Percentiles rank a stretch among this genome's conserved stretches.
These are phyloP conservation scores for Deilephila porcellus DNA, from an alignment of 2,888 invertebrate genomes.

Conservation along the genomic window DNA sequence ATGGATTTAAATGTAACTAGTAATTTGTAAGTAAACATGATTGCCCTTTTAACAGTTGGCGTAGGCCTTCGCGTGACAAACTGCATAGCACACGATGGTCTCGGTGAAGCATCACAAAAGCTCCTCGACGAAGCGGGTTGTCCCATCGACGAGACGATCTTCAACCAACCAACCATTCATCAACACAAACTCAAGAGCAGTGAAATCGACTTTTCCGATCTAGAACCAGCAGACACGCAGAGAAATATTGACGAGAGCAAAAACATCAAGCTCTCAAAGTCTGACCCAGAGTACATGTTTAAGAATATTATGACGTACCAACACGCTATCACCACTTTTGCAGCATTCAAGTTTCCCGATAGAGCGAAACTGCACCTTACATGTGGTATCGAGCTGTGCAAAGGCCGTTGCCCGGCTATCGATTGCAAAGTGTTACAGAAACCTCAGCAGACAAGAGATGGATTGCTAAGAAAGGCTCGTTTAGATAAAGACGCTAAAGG, in stretches of 20 bases:
- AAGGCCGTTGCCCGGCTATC: constrained; percentile 88
- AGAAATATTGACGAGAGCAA: constrained; percentile 64
- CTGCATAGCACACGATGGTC: constrained; percentile 91
- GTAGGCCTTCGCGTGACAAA: constrained; percentile 90
- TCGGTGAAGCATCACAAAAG: constrained; percentile 90
- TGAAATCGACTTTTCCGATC: constrained; percentile 71
- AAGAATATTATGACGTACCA: constrained; percentile 82
- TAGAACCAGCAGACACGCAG: constrained; percentile 65
- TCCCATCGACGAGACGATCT: constrained; percentile 88
- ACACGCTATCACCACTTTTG: constrained; percentile 87
- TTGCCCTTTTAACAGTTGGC: constrained; percentile 80
- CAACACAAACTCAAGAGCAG: constrained; percentile 67
- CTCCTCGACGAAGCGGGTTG: constrained; percentile 90
- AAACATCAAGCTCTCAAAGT: constrained; percentile 61
- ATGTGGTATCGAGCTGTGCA: constrained; percentile 91
- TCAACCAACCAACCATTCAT: constrained; percentile 82
- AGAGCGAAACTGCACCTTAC: constrained; percentile 90
- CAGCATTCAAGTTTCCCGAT: constrained; percentile 93
- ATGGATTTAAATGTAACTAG: background rate
- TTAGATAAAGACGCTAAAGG: constrained; percentile 83
- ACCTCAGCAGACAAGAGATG: constrained; percentile 77
- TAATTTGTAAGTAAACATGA: no score
- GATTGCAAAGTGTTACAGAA: constrained; percentile 76
- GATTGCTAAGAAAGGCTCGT: constrained; percentile 74
- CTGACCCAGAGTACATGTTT: constrained; percentile 70